phyloP scores from a whole-genome alignment of 2,797 vertebrate genomes.

The Melanotaenia parkinsoni region DNA sequence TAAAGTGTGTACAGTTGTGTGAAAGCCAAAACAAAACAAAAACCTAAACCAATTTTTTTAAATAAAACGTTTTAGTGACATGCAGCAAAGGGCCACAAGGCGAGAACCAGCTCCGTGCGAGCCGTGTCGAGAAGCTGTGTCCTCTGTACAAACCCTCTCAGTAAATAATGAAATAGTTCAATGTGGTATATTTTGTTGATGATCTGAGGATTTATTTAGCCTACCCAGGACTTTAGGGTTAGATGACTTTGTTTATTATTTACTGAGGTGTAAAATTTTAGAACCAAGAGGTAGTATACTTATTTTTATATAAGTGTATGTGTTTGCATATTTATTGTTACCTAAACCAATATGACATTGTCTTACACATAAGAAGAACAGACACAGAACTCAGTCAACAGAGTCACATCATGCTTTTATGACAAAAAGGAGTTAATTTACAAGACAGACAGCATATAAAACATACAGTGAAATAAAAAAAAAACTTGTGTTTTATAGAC shows the following conservation, averaged over 20 bases:
- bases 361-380: slow-evolving; percentile 36
- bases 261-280: neutral
- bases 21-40: too few species aligned
- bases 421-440: slow-evolving; percentile 79
- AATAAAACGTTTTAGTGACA: too few species aligned
- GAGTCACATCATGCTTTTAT: slow-evolving; percentile 87
- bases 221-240: neutral
- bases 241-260: neutral
- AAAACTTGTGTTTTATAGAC: slow-evolving; percentile 65
- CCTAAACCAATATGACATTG: neutral
- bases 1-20: too few species aligned
- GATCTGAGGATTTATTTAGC: neutral
- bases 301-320: neutral
- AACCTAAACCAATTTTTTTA: too few species aligned
- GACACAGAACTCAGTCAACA: slow-evolving; percentile 52
- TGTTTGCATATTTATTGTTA: neutral
- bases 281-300: neutral
- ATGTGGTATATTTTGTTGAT: neutral
- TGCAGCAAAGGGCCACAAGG: too few species aligned
- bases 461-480: slow-evolving; percentile 80
- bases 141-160: too few species aligned
- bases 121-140: too few species aligned
- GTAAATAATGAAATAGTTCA: too few species aligned
- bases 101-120: too few species aligned
- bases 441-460: slow-evolving; percentile 86